Evolutionary conservation across 2,888 invertebrate genomes (phyloP), one percentile per base, ranked within the genome.

Genomic region (Panzeria rudis): DNA sequence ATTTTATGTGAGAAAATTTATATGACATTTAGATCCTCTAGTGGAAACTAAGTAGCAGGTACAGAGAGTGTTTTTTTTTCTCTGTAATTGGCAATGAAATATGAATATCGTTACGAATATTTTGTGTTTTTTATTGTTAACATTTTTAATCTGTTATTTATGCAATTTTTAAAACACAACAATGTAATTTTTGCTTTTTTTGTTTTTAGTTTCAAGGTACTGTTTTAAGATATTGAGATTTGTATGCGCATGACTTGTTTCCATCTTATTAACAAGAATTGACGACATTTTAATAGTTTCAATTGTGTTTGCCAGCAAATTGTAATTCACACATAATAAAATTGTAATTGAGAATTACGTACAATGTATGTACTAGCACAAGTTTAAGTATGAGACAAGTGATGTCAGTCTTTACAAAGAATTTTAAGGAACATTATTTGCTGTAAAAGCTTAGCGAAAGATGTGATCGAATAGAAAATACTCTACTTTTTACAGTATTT

Each of bases 201-300:
- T 23, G n/a, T 38, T 17, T 17, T 23, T 20, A n/a, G 54, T 69
- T 85, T 78, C 84, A 85, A 85, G 84, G 81, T 78, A 78, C 56
- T 47, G 11, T 52, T 32, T 75, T 41, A 4, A 56, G 38, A 44
- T 82, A 59, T 69, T 56, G 32, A 73, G 77, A 81, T 81, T 82
- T 85, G 73, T 79, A 47, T 71, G 78, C 69, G 73, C 85, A 85
- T 85, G 85, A 85, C 85, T 85, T 82, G 85, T 85, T 85, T 85
- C 38, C 85, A 85, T 85, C 85, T 82, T 82, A 85, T 85, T 85
- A 78, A 73, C 61, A 78, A 82, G 75, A 79, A 82, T 85, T 82
- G 82, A 85, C 82, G 85, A 85, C 75, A 85, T 82, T 82, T 83
- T 71, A 75, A 61, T 75, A 64, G 73, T 66, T 66, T 66, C 50